Evolutionary conservation across 2,113 vertebrate genomes (phyloP).

Genomic region (Prochilodus magdalenae): DNA sequence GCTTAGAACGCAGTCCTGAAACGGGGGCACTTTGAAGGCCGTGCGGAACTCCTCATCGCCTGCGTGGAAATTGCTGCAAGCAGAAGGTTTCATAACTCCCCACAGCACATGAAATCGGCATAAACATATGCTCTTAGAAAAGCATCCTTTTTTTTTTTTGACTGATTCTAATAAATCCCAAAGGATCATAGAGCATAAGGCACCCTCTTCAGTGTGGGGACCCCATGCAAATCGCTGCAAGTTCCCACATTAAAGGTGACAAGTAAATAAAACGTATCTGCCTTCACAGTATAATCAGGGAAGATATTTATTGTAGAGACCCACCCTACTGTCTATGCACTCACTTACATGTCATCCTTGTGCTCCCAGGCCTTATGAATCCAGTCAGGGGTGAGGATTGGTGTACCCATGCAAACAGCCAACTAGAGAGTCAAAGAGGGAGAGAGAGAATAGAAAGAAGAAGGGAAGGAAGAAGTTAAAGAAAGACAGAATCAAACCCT

Average conservation of each 20-base stretch:
- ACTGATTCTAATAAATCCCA: conserved; percentile 30
- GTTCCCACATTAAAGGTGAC: neutral
- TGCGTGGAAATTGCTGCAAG: conserved; percentile 84
- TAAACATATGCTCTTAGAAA: conserved; percentile 8
- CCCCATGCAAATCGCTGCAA: neutral
- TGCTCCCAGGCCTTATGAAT: conserved; percentile 93
- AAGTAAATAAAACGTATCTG: neutral
- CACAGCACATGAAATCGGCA: neutral
- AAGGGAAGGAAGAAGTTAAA: neutral
- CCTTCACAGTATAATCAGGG: neutral
- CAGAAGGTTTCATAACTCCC: neutral
- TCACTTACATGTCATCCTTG: conserved; percentile 86
- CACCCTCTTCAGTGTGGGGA: neutral
- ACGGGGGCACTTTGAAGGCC: conserved; percentile 93
- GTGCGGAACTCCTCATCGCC: conserved; percentile 86
- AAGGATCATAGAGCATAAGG: neutral
- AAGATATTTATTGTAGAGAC: neutral
- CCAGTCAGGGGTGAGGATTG: conserved; percentile 93
- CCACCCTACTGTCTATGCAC: neutral
- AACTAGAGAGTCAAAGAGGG: conserved; percentile 71
- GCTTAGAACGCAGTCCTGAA: conserved; percentile 94
- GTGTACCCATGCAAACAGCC: conserved; percentile 94
- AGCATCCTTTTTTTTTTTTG: neutral
- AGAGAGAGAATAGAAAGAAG: neutral
- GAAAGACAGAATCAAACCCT: neutral